Conservation (phyloP, 2,797 vertebrate species). For the Synanceia verrucosa region DNA sequence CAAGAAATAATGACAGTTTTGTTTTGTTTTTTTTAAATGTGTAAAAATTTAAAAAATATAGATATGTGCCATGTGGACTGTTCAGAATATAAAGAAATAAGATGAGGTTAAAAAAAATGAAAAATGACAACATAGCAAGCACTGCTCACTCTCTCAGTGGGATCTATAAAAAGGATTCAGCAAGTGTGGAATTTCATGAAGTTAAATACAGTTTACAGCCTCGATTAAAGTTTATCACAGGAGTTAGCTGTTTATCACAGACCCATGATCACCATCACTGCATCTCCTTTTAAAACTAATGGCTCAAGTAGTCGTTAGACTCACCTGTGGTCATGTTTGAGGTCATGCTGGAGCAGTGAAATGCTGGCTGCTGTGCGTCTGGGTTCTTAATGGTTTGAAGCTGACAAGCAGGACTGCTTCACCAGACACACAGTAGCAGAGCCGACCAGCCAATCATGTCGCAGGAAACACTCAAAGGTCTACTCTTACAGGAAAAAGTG, state of each 20-base stretch:
- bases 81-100: not conserved
- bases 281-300: constrained; percentile 11
- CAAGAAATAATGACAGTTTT: not conserved
- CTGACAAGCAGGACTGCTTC: constrained; percentile 3
- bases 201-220: not conserved
- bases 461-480: constrained; percentile 25
- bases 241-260: not conserved
- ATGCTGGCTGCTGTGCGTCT: constrained; percentile 19
- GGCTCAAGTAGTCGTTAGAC: constrained; percentile 29
- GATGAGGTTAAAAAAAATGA: not conserved
- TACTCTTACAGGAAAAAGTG: constrained; percentile 36
- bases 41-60: not conserved
- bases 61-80: not conserved
- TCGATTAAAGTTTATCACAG: not conserved
- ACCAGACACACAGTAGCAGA: too few species aligned
- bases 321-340: constrained; percentile 70
- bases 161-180: not conserved
- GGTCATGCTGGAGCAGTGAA: constrained; percentile 64
- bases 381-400: constrained; percentile 4
- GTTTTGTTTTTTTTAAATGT: not conserved
- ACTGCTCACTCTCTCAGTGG: not conserved
- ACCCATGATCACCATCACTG: constrained; percentile 3
- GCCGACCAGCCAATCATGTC: constrained; percentile 50
- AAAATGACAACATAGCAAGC: not conserved
- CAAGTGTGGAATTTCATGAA: not conserved